Base-by-base conservation (phyloP, 23 tunicate genomes). In the Styela plicata region DNA sequence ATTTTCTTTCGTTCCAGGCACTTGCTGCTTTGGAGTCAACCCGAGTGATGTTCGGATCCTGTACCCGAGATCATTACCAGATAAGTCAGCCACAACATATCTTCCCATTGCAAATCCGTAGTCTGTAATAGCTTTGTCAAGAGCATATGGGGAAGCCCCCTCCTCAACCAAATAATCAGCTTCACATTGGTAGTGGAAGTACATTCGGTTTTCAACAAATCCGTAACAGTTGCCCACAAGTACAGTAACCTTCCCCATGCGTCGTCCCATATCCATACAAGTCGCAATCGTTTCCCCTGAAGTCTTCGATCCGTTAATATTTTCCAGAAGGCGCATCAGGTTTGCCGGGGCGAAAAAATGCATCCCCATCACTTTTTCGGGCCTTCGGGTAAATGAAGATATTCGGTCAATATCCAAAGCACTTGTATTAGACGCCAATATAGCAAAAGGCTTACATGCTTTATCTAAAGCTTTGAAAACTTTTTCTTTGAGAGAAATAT, bases 281-380 rank as follows among this genome's bases (percentile, higher is more conserved):
- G 98, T 93, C 18, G 93, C 86, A 3, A 93, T 33, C 31, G 92
- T 85, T 31, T 85, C 82, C 10, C 86, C 79, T 1, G 98, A 93
- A 5, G 94, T 75, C 30, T 69, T 62, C 19, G 66, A 27, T 0
- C 89, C 94, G 2, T 63, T 27, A 35, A 93, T 85, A 82, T 93
- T 93, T 53, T 93, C 98, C 83, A 93, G 33, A 63, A 93, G 76
- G 66, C 73, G 74, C 98, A 93, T 93, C 24, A 85, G 37, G 57
- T 93, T 92, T 37, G 98, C 93, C n/a, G 98, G 98, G 20, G 98
- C 98, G 81, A 93, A 93, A 57, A 93, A 93, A 36, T 93, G 98
- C 98, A 93, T 93, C 18, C 98, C 98, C 0, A 79, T 87, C 0
- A 88, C 98, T 68, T 84, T 81, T 22, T 82, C 71, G 0, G 98